Evolutionary conservation across 2,797 vertebrate species (phyloP).

Genomic region (Dendrocincla fuliginosa): DNA sequence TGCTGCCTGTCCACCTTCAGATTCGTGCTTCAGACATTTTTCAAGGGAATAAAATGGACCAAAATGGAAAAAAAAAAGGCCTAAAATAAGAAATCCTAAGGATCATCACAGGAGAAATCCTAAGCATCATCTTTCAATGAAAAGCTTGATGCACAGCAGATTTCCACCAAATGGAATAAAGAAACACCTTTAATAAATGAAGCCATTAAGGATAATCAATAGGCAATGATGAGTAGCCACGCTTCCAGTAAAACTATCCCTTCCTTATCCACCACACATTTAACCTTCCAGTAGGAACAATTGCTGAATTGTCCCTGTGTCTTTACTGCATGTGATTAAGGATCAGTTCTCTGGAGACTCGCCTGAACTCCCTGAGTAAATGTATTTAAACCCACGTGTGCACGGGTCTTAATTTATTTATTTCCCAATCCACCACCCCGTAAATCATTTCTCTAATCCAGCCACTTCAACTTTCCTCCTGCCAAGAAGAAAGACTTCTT

Average conservation of each 20-base stretch:
- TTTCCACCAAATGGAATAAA: neutral
- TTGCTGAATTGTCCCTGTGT: neutral
- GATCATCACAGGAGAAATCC: neutral
- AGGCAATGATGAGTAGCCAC: neutral
- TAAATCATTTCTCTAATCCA: neutral
- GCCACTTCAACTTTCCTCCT: neutral
- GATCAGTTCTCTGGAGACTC: neutral
- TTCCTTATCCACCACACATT: neutral
- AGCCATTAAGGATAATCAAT: neutral
- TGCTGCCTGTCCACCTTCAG: neutral
- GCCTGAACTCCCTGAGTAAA: neutral
- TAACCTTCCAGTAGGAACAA: neutral
- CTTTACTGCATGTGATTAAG: neutral
- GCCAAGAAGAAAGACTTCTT: neutral
- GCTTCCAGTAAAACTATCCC: neutral
- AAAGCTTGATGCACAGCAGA: neutral
- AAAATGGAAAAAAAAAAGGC: neutral
- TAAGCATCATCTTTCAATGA: neutral
- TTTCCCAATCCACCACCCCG: neutral
- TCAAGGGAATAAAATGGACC: neutral
- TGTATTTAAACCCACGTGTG: neutral
- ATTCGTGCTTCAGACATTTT: slow-evolving; percentile 8
- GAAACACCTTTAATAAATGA: neutral
- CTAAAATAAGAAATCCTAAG: neutral
- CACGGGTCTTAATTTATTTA: neutral